Percentiles rank a stretch among this genome's conserved stretches.
These are phyloP conservation scores for Eumaeus atala DNA, from an alignment of 1,140 invertebrate genomes.

Conservation along the genomic window DNA sequence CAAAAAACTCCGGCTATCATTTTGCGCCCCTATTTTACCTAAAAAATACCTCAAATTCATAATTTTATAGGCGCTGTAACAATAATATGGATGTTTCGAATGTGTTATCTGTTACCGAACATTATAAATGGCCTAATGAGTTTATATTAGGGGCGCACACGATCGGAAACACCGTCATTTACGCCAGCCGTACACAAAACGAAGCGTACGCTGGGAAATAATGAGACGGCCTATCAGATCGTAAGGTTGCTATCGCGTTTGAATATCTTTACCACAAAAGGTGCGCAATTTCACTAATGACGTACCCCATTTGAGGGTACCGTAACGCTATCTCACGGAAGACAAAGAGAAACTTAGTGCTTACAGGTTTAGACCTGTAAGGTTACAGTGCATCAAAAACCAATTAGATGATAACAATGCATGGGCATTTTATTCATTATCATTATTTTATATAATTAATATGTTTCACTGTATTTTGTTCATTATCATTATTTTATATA, in stretches of 20 bases:
- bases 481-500: too few relatives aligned
- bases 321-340: background rate
- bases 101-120: too few relatives aligned
- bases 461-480: too few relatives aligned
- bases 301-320: background rate
- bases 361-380: background rate
- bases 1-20: too few relatives aligned
- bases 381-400: background rate
- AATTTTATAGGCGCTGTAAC: too few relatives aligned
- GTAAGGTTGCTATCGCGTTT: slow-evolving; percentile 1
- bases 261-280: slow-evolving; percentile 5
- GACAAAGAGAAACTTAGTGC: slow-evolving; percentile 4
- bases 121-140: too few relatives aligned
- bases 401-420: background rate
- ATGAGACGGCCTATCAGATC: slow-evolving; percentile 10
- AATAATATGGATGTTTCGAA: too few relatives aligned
- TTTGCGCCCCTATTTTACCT: too few relatives aligned
- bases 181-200: background rate
- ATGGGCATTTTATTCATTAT: too few relatives aligned
- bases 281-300: slow-evolving; percentile 9
- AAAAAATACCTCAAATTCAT: too few relatives aligned
- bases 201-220: background rate
- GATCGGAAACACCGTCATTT: background rate
- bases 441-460: too few relatives aligned
- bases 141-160: too few relatives aligned